Conservation (phyloP, 2,888 invertebrate genomes). For the Melinaea menophilus region DNA sequence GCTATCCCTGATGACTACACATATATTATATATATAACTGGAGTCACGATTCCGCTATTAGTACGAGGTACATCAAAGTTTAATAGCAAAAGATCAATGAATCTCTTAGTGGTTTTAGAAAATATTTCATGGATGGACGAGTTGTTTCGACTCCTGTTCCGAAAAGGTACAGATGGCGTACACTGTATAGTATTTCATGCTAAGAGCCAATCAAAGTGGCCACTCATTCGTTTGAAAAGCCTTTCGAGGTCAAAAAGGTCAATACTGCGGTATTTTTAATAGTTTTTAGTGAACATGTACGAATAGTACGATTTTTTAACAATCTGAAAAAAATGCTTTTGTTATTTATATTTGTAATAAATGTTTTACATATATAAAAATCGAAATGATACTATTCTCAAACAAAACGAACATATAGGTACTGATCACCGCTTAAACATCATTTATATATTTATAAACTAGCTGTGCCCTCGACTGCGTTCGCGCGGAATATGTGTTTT, state of each 20-base stretch:
- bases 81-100: slow-evolving; percentile 68
- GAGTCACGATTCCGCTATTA: slow-evolving; percentile 72
- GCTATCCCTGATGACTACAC: slow-evolving; percentile 62
- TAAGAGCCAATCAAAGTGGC: slow-evolving; percentile 41
- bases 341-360: too few relatives aligned
- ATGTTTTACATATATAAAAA: too few relatives aligned
- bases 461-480: too few relatives aligned
- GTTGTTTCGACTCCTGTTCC: slow-evolving; percentile 21
- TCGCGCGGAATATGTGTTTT: too few relatives aligned
- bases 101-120: slow-evolving; percentile 56
- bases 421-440: too few relatives aligned
- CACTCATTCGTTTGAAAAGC: slow-evolving; percentile 36
- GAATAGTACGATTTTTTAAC: too few relatives aligned
- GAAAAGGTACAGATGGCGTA: slow-evolving; percentile 23
- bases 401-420: too few relatives aligned
- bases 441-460: too few relatives aligned
- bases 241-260: slow-evolving; percentile 29
- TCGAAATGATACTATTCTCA: too few relatives aligned
- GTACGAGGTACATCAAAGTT: slow-evolving; percentile 68
- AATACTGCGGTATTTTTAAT: slow-evolving; percentile 28
- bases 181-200: slow-evolving; percentile 20
- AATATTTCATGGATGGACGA: slow-evolving; percentile 54
- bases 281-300: slow-evolving; percentile 16
- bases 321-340: too few relatives aligned
- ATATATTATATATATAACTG: slow-evolving; percentile 60